Evolutionary conservation across 1,140 invertebrate species (phyloP).

Genomic region (Aphidius ervi): DNA sequence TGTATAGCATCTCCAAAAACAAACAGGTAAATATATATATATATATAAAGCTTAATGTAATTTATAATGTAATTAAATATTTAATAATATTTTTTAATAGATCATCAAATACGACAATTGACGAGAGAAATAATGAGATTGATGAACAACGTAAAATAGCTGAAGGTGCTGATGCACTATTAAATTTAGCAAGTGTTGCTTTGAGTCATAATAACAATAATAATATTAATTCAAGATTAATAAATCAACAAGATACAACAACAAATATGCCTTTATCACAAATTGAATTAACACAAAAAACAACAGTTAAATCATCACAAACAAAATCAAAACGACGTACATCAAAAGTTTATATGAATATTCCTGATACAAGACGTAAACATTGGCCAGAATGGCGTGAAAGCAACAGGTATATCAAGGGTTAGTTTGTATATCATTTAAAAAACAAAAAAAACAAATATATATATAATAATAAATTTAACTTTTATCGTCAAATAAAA

Average conservation of each 20-base stretch:
- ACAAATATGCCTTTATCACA: too few species aligned
- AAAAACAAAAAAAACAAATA: too few species aligned
- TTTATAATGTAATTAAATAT: not conserved
- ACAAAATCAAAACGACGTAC: constrained; percentile 39
- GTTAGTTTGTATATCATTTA: constrained; percentile 26
- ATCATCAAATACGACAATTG: constrained; percentile 29
- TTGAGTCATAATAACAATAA: constrained; percentile 34
- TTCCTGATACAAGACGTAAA: constrained; percentile 40
- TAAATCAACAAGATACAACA: too few species aligned
- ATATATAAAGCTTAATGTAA: constrained; percentile 2
- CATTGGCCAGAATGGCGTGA: constrained; percentile 47
- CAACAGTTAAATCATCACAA: constrained; percentile 11
- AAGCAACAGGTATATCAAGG: constrained; percentile 39
- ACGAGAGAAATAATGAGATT: constrained; percentile 50
- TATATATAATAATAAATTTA: too few species aligned
- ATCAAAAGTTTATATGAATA: constrained; percentile 37
- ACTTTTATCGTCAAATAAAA: too few species aligned
- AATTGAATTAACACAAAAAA: constrained; percentile 20
- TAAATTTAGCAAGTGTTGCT: constrained; percentile 66
- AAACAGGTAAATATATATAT: constrained; percentile 37
- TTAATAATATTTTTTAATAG: constrained; percentile 20
- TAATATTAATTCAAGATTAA: not conserved
- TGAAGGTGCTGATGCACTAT: constrained; percentile 73
- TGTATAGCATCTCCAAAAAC: constrained; percentile 47
- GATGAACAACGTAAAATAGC: constrained; percentile 73